These are phyloP conservation scores for Dreissena rostriformis DNA, from an alignment of 1,140 invertebrate species.

Conservation along the genomic window DNA sequence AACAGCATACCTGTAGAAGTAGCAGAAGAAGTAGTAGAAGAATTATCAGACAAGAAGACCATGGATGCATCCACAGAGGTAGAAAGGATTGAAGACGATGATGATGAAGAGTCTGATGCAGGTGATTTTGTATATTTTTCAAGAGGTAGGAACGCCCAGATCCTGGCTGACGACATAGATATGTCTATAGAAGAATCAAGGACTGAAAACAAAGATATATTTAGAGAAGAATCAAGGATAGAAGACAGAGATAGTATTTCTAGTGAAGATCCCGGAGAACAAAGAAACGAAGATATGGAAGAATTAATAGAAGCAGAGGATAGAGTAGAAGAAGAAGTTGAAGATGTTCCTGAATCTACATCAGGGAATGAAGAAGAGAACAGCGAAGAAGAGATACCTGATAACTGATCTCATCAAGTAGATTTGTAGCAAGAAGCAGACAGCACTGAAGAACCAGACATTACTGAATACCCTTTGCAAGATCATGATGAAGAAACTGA, in stretches of 20 bases:
- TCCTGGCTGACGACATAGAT: neutral
- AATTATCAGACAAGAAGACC: constrained; percentile 1
- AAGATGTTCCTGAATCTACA: neutral
- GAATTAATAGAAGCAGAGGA: neutral
- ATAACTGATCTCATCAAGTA: neutral
- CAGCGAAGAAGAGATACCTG: too few species aligned
- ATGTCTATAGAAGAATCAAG: neutral
- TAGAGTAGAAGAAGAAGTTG: neutral
- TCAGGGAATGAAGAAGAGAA: neutral
- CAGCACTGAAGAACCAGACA: neutral
- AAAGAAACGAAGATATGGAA: neutral
- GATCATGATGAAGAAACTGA: neutral
- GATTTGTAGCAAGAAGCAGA: neutral
- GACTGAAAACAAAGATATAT: neutral
- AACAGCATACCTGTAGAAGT: neutral
- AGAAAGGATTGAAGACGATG: neutral
- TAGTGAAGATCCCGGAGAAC: too few species aligned
- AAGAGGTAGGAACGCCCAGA: neutral
- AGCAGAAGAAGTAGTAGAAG: neutral
- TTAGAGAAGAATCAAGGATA: neutral
- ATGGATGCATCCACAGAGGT: neutral
- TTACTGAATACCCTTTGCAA: neutral
- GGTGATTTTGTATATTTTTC: neutral
- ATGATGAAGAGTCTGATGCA: constrained; percentile 8
- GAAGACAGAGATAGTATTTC: neutral